These are phyloP conservation scores for Ariopsis seemanni DNA, from an alignment of 2,113 vertebrate species.

Conservation along the genomic window DNA sequence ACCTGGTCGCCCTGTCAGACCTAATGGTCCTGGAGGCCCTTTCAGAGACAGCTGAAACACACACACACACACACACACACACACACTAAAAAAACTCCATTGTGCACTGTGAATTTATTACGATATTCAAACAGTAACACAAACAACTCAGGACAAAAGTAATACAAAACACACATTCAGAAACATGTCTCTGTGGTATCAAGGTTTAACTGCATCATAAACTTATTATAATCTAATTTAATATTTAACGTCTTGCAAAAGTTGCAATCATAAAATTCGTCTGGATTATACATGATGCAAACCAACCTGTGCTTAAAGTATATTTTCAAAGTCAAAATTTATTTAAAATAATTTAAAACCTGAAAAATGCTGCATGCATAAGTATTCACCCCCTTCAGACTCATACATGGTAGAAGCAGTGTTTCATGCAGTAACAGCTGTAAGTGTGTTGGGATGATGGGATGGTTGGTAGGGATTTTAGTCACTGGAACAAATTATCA, in stretches of 20 bases:
- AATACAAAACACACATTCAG: background rate
- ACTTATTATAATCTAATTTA: background rate
- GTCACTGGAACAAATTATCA: background rate
- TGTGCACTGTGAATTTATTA: background rate
- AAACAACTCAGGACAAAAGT: background rate
- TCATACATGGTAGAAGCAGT: background rate
- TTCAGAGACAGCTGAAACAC: constrained; percentile 83
- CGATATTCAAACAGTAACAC: background rate
- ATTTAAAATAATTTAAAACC: background rate
- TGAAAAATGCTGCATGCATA: background rate
- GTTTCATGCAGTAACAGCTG: background rate
- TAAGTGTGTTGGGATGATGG: background rate
- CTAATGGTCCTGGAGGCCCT: constrained; percentile 88
- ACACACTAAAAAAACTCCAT: background rate
- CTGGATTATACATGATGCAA: background rate
- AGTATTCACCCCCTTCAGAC: background rate
- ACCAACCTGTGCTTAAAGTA: background rate
- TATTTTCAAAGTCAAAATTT: background rate
- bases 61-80: constrained; percentile 3
- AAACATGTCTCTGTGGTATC: background rate
- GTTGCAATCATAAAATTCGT: background rate
- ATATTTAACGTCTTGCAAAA: background rate
- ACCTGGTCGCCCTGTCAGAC: constrained; percentile 87
- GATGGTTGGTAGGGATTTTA: background rate
- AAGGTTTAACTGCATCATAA: background rate